Conservation (phyloP, 2,797 vertebrate genomes). For the Sebastes steindachneri region DNA sequence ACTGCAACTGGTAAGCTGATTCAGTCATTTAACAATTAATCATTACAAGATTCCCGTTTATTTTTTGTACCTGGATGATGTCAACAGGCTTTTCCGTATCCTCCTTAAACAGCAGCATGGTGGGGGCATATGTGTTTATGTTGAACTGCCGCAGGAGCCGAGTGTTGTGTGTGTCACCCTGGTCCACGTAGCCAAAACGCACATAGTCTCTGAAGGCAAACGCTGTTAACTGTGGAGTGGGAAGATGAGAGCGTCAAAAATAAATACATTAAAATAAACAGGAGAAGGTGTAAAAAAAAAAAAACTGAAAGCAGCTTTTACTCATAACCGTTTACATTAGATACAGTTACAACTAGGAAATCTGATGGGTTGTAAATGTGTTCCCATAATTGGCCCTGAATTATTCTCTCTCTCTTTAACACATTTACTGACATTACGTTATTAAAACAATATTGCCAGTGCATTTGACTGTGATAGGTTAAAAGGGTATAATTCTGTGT, state of each 20-base stretch:
- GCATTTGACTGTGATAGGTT: neutral
- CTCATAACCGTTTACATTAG: neutral
- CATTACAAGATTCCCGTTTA: neutral
- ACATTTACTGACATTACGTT: neutral
- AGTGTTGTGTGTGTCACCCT: constrained; percentile 78
- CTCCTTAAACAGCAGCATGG: constrained; percentile 95
- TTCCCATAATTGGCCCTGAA: neutral
- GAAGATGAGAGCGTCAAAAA: neutral
- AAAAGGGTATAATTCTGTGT: neutral
- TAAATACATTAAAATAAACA: neutral
- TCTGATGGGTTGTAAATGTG: neutral
- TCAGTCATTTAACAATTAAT: neutral
- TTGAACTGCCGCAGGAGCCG: constrained; percentile 88
- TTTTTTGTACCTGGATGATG: constrained; percentile 88
- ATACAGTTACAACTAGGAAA: neutral
- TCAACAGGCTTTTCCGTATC: constrained; percentile 87
- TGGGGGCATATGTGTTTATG: constrained; percentile 90
- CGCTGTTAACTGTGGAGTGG: constrained; percentile 88
- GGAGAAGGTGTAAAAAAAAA: neutral
- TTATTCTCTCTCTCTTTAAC: neutral
- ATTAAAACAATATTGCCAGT: neutral
- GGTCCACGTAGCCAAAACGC: constrained; percentile 91
- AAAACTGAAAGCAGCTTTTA: neutral
- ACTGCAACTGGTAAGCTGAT: neutral
- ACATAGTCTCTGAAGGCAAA: constrained; percentile 93